Evolutionary conservation across 2,797 vertebrate species (phyloP).

Genomic region (Novumbra hubbsi): DNA sequence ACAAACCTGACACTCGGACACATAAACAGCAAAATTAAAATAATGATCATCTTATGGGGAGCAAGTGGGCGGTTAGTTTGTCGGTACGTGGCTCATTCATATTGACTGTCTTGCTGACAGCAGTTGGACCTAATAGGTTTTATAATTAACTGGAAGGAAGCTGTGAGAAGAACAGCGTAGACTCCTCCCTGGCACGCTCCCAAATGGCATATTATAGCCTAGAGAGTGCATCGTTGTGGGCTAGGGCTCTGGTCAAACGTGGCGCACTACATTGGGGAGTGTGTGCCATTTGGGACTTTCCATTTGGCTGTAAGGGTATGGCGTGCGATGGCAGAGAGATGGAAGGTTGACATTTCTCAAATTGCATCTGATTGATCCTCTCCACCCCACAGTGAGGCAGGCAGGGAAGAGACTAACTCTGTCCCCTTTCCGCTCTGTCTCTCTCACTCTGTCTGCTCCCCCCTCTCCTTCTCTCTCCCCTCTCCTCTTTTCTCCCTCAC

Average conservation of each 20-base stretch:
- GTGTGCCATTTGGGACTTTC: not conserved
- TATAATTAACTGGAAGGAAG: conserved; percentile 69
- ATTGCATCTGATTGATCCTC: conserved; percentile 69
- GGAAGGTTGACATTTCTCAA: conserved; percentile 70
- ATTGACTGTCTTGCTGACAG: conserved; percentile 54
- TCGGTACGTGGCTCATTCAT: conserved; percentile 44
- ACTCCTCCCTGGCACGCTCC: not conserved
- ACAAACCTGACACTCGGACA: not conserved
- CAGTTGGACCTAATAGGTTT: conserved; percentile 67
- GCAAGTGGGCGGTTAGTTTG: conserved; percentile 49
- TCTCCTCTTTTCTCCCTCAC: too few relatives aligned
- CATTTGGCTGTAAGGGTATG: conserved; percentile 44
- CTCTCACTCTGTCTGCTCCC: not conserved
- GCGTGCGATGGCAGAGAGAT: conserved; percentile 44
- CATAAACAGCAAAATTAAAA: conserved; percentile 25
- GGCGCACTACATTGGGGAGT: not conserved
- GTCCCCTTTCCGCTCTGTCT: conserved; percentile 6
- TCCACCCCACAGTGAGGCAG: conserved; percentile 52
- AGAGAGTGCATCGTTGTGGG: too few relatives aligned
- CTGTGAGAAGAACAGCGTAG: conserved; percentile 6
- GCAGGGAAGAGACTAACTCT: conserved; percentile 55
- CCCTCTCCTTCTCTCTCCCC: too few relatives aligned
- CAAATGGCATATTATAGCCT: conserved; percentile 3
- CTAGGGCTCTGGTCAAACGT: not conserved
- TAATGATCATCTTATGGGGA: conserved; percentile 1